phyloP scores from a whole-genome alignment of 1,140 invertebrate species.

The Thaumetopoea pityocampa region DNA sequence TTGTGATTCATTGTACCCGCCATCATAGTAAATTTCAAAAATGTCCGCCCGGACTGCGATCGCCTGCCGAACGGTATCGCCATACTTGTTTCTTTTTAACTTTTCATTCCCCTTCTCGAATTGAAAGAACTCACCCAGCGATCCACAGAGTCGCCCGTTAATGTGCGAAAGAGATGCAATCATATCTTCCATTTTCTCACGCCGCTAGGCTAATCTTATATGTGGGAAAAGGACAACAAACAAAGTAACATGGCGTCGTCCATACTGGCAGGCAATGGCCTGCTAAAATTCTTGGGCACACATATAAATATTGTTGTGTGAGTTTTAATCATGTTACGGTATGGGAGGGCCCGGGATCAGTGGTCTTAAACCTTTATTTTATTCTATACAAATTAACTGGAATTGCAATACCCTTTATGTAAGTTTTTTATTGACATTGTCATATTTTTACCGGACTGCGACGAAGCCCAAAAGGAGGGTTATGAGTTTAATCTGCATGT shows the following conservation, averaged over 20 bases:
- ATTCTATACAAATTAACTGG: too few relatives aligned
- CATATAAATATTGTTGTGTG: constrained; percentile 40
- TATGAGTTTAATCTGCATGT: too few relatives aligned
- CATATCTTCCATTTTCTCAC: constrained; percentile 30
- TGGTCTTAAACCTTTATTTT: constrained; percentile 24
- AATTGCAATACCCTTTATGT: too few relatives aligned
- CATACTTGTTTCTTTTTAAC: constrained; percentile 49
- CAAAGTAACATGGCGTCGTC: constrained; percentile 64
- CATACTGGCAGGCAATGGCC: constrained; percentile 32
- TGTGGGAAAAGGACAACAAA: constrained; percentile 44
- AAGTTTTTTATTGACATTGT: too few relatives aligned
- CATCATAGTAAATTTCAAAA: constrained; percentile 15
- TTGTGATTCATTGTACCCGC: constrained; percentile 10
- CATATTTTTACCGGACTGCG: too few relatives aligned
- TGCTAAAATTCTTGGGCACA: constrained; percentile 48
- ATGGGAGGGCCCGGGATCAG: constrained; percentile 30
- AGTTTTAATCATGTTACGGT: constrained; percentile 23
- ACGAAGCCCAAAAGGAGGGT: too few relatives aligned
- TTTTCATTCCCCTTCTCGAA: constrained; percentile 66
- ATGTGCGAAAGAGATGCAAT: constrained; percentile 39
- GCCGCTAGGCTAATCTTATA: constrained; percentile 10
- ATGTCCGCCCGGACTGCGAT: constrained; percentile 11
- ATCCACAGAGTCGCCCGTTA: constrained; percentile 27
- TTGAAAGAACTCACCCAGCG: constrained; percentile 47
- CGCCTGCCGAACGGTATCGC: constrained; percentile 25